Percentiles rank a stretch among this genome's conserved stretches.
These are phyloP conservation scores for Eupsilia transversa DNA, from an alignment of 2,888 invertebrate genomes.

Conservation along the genomic window DNA sequence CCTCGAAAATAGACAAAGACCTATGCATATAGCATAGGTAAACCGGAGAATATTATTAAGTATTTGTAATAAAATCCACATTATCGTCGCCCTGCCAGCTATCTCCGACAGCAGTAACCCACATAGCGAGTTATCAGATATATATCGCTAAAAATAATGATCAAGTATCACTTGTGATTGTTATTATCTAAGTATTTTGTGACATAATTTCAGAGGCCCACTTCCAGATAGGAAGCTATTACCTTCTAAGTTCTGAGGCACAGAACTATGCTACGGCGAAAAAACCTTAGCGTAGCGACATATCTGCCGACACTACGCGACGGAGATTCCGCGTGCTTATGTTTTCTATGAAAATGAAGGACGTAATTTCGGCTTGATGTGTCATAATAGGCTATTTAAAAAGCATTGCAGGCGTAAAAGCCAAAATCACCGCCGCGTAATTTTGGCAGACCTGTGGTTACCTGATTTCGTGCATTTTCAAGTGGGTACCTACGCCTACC, in stretches of 20 bases:
- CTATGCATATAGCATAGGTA: background rate
- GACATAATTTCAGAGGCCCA: slow-evolving; percentile 26
- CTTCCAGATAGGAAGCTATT: slow-evolving; percentile 8
- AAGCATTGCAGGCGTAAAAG: no score
- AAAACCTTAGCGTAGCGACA: background rate
- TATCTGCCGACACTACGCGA: background rate
- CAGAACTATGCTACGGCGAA: background rate
- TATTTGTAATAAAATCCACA: slow-evolving; percentile 40
- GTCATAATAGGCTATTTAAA: background rate
- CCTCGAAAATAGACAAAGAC: background rate
- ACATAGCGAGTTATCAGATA: slow-evolving; percentile 69
- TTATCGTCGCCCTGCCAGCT: slow-evolving; percentile 57
- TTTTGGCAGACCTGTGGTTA: background rate
- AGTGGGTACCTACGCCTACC: background rate
- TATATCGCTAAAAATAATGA: slow-evolving; percentile 64
- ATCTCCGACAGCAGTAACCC: slow-evolving; percentile 65
- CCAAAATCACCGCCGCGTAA: no score
- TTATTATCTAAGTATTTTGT: slow-evolving; percentile 24
- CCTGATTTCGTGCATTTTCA: background rate
- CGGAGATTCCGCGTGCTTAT: background rate
- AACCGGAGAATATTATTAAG: background rate
- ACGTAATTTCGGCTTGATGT: background rate
- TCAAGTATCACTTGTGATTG: slow-evolving; percentile 33
- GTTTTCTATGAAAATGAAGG: background rate
- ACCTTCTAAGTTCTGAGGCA: background rate